phyloP scores from a whole-genome alignment of 2,888 invertebrate genomes.

The Dromius quadrimaculatus region DNA sequence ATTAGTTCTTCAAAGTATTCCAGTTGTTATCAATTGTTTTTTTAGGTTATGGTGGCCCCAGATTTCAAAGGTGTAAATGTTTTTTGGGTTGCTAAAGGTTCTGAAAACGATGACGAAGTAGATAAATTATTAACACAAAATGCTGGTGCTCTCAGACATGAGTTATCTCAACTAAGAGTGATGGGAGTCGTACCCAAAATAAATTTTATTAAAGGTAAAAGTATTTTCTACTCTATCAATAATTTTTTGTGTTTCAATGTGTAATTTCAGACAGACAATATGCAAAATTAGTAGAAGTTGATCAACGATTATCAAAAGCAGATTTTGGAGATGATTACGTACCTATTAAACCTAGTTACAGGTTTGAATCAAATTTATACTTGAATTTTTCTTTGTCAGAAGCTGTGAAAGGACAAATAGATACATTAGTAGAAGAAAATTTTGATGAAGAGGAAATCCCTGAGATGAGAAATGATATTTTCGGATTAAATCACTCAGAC shows the following conservation, averaged over 20 bases:
- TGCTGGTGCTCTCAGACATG: slow-evolving; percentile 76
- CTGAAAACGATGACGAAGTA: slow-evolving; percentile 68
- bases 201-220: slow-evolving; percentile 76
- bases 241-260: slow-evolving; percentile 1
- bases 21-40: slow-evolving; percentile 29
- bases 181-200: slow-evolving; percentile 84
- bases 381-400: slow-evolving; percentile 62
- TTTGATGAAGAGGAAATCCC: slow-evolving; percentile 64
- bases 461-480: slow-evolving; percentile 78
- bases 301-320: slow-evolving; percentile 71
- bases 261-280: slow-evolving; percentile 70
- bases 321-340: slow-evolving; percentile 78
- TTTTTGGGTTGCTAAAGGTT: slow-evolving; percentile 77
- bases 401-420: slow-evolving; percentile 54
- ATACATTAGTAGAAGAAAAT: slow-evolving; percentile 58
- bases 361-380: slow-evolving; percentile 63
- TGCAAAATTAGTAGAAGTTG: slow-evolving; percentile 71
- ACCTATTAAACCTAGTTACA: slow-evolving; percentile 65
- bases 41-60: slow-evolving; percentile 73
- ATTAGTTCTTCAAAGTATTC: slow-evolving; percentile 2
- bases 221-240: not conserved
- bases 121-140: slow-evolving; percentile 70
- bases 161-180: slow-evolving; percentile 77
- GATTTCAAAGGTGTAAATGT: slow-evolving; percentile 78
- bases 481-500: slow-evolving; percentile 76